Conservation (phyloP, 2,797 vertebrate species). For the Lateolabrax maculatus region DNA sequence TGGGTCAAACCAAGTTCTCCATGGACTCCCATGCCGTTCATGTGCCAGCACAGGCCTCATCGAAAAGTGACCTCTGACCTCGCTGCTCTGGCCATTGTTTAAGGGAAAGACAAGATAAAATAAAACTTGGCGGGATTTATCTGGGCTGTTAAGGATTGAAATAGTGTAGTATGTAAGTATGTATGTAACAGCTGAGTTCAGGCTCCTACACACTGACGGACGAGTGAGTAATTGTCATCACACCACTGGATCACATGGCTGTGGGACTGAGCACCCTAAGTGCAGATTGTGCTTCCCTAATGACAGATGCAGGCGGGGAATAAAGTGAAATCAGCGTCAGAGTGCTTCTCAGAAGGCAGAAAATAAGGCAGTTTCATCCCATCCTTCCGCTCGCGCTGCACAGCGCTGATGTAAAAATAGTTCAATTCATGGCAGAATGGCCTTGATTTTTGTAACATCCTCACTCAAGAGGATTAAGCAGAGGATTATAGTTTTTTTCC, state of each 20-base stretch:
- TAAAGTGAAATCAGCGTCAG: constrained; percentile 25
- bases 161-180: neutral
- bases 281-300: constrained; percentile 16
- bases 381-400: neutral
- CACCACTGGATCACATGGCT: constrained; percentile 3
- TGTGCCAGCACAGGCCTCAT: constrained; percentile 44
- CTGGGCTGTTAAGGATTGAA: neutral
- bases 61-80: constrained; percentile 55
- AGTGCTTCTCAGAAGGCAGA: constrained; percentile 37
- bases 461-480: constrained; percentile 71
- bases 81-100: neutral
- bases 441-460: constrained; percentile 64
- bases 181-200: neutral
- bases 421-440: constrained; percentile 44
- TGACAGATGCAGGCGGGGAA: constrained; percentile 17
- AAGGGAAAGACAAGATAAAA: constrained; percentile 12
- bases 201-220: neutral
- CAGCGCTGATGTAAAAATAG: constrained; percentile 56
- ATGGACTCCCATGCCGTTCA: constrained; percentile 30
- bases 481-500: constrained; percentile 62
- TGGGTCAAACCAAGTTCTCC: constrained; percentile 69
- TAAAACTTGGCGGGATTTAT: neutral
- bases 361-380: constrained; percentile 29
- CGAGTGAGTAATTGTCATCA: constrained; percentile 10
- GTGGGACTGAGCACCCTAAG: constrained; percentile 12